Evolutionary conservation across 2,113 vertebrate genomes (phyloP), one percentile per base, ranked within the genome.

Genomic region (Mobula hypostoma): DNA sequence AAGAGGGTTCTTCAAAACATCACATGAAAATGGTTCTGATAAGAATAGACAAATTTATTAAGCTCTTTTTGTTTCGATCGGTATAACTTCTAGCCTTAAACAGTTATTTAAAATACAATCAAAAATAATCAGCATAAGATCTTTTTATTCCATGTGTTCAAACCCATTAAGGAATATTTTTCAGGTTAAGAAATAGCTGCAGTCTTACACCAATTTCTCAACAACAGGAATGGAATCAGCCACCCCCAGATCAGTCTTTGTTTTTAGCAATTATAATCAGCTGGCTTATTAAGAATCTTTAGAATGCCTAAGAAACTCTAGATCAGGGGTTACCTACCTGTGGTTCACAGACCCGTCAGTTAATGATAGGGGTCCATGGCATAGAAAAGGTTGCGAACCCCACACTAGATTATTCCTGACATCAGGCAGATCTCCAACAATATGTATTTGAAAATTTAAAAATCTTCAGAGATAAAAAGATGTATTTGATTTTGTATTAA

Each of bases 81-180:
- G 27, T 66, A 32, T 5, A 66, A 66, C 11, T 27, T 61, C 85
- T 36, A 32, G 14, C 94, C 48, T 40, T 94, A 72, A 79, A 29
- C 94, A 94, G 40, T 96, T 94, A 6, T 12, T 94, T 29, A 95
- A 85, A 58, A 95, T 24, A 88, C 94, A 94, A 0, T 94, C 95
- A 56, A 95, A 95, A 94, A 94, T 70, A 7, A 27, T 94, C 91
- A 95, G 95, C 94, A 95, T 93, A 11, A 78, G 94, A 68, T 21
- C 80, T 56, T 4, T 0, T 48, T 4, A 82, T 94, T 36, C 2
- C 29, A 70, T 61, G 94, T 48, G 58, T 29, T 77, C 93, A 58
- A 9, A 82, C 94, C 36, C 94, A 94, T 61, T 93, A 85, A 63
- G 27, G 95, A 95, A 76, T 90, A 9, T 66, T 90, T 27, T 29